Percentiles rank a stretch among this genome's conserved stretches.
These are phyloP conservation scores for Eubasilissa regina DNA, from an alignment of 1,140 invertebrate species.

Conservation along the genomic window DNA sequence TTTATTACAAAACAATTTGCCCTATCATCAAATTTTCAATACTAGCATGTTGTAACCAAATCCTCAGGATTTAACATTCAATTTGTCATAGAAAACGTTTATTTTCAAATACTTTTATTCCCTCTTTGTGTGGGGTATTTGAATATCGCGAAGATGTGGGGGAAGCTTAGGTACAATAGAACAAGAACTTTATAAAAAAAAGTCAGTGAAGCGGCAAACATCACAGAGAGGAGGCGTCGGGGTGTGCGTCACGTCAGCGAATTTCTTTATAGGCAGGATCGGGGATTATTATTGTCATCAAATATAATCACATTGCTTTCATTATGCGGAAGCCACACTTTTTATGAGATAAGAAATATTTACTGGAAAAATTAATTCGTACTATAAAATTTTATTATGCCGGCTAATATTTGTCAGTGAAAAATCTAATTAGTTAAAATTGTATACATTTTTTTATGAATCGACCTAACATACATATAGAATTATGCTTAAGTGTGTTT, in stretches of 20 bases:
- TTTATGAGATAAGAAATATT: not conserved
- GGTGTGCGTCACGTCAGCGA: constrained; percentile 55
- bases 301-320: constrained; percentile 54
- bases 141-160: constrained; percentile 28
- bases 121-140: constrained; percentile 25
- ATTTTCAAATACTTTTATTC: constrained; percentile 24
- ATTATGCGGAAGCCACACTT: constrained; percentile 33
- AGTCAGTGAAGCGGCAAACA: constrained; percentile 56
- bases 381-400: no score
- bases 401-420: no score
- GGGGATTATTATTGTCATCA: constrained; percentile 58
- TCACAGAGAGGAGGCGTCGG: constrained; percentile 55
- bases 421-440: no score
- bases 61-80: constrained; percentile 36
- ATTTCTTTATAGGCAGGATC: constrained; percentile 53
- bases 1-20: no score
- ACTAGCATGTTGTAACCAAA: constrained; percentile 26
- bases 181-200: constrained; percentile 59
- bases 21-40: not conserved
- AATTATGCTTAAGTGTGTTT: no score
- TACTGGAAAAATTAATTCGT: no score
- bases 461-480: no score
- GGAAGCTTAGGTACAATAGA: constrained; percentile 30
- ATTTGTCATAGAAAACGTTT: constrained; percentile 45
- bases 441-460: no score